These are phyloP conservation scores for Nymphalis c-album DNA, from an alignment of 2,888 invertebrate genomes.

Conservation along the genomic window DNA sequence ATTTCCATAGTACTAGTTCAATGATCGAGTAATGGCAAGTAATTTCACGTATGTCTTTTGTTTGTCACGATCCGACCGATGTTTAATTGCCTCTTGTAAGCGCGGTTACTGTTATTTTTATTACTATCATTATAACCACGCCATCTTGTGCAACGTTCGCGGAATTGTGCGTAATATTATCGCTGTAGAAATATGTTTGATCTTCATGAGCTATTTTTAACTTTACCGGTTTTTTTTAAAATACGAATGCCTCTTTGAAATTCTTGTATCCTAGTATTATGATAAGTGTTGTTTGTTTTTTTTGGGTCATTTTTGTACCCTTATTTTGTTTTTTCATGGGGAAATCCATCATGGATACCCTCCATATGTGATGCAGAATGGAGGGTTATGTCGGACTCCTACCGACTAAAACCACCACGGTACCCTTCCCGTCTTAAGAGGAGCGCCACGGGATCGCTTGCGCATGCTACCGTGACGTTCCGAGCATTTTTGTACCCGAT, in stretches of 20 bases:
- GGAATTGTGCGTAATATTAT: slow-evolving; percentile 30
- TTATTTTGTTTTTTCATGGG: too few relatives aligned
- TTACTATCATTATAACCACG: slow-evolving; percentile 40
- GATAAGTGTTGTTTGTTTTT: too few relatives aligned
- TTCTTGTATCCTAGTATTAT: background rate
- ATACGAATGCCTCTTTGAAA: background rate
- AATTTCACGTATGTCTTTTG: slow-evolving; percentile 59
- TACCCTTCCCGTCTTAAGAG: too few relatives aligned
- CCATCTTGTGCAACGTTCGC: slow-evolving; percentile 29
- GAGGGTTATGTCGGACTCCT: too few relatives aligned
- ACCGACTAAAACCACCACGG: too few relatives aligned
- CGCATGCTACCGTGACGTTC: too few relatives aligned
- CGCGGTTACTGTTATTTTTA: slow-evolving; percentile 43
- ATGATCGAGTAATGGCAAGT: slow-evolving; percentile 40
- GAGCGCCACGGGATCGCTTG: too few relatives aligned
- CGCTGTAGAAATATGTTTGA: slow-evolving; percentile 19
- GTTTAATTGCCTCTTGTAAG: slow-evolving; percentile 40
- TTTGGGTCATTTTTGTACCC: too few relatives aligned
- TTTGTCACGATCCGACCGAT: slow-evolving; percentile 58
- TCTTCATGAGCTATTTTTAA: slow-evolving; percentile 11
- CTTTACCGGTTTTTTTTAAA: background rate
- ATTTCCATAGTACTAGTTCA: background rate
- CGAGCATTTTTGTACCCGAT: too few relatives aligned
- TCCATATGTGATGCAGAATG: too few relatives aligned
- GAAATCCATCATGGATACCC: too few relatives aligned